A percentile compares a stretch with the other conserved stretches of the same genome.
Evolutionary conservation across 2,888 invertebrate species (phyloP).

Genomic region (Psylliodes chrysocephalus): DNA sequence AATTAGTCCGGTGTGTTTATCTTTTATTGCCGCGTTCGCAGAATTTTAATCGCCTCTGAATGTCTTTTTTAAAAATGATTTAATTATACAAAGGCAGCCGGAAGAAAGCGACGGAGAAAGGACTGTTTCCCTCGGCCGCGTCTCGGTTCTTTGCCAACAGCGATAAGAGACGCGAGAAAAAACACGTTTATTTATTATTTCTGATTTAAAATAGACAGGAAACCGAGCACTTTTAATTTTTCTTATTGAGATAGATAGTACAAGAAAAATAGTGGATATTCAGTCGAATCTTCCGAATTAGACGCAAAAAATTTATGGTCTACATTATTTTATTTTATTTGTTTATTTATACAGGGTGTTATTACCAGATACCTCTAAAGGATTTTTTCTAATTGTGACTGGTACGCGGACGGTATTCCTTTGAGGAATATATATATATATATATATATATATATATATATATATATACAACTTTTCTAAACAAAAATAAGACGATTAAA

Average conservation of each 20-base stretch:
- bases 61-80: conserved; percentile 30
- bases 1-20: conserved; percentile 12
- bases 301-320: too few species aligned
- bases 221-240: neutral
- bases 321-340: too few species aligned
- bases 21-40: conserved; percentile 24
- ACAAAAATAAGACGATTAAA: too few species aligned
- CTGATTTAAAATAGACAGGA: neutral
- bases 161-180: neutral
- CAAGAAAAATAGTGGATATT: too few species aligned
- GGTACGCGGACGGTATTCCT: too few species aligned
- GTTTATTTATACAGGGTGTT: too few species aligned
- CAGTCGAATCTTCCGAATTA: too few species aligned
- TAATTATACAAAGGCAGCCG: conserved; percentile 25
- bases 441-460: too few species aligned
- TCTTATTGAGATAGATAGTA: neutral
- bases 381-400: too few species aligned
- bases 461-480: too few species aligned
- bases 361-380: too few species aligned
- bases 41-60: conserved; percentile 32
- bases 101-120: neutral
- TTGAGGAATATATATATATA: too few species aligned
- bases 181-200: neutral
- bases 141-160: neutral
- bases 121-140: neutral